Evolutionary conservation across 2,797 vertebrate genomes (phyloP).

Genomic region (Fringilla coelebs): DNA sequence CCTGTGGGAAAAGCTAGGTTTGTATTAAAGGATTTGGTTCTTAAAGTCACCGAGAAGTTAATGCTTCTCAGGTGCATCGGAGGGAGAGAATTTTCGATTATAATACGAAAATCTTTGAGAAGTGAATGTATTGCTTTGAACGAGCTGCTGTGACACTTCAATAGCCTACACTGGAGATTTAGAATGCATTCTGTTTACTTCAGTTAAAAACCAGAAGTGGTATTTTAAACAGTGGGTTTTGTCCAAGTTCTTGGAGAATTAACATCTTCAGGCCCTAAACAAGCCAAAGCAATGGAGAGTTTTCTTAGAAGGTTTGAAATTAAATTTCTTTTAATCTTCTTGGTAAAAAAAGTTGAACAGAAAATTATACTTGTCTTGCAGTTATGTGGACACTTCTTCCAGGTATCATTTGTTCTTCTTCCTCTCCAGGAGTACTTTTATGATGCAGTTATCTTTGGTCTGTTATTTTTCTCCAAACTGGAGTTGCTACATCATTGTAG

Average conservation of each 20-base stretch:
- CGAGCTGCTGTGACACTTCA: neutral
- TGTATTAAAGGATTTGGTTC: slow-evolving; percentile 57
- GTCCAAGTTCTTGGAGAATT: neutral
- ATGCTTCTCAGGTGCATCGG: slow-evolving; percentile 48
- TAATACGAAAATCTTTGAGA: slow-evolving; percentile 25
- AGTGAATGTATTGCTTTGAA: neutral
- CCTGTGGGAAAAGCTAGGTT: slow-evolving; percentile 53
- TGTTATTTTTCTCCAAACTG: neutral
- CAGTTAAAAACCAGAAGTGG: neutral
- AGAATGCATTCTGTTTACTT: slow-evolving; percentile 1
- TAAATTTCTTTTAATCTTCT: neutral
- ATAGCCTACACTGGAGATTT: neutral
- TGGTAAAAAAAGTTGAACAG: neutral
- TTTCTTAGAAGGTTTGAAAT: neutral
- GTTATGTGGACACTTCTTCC: neutral
- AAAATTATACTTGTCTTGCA: neutral
- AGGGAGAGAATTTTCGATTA: slow-evolving; percentile 21
- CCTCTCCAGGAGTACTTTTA: neutral
- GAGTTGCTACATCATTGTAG: neutral
- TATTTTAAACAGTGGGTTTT: neutral
- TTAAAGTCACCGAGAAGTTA: slow-evolving; percentile 52
- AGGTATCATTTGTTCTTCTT: neutral
- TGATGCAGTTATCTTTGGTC: neutral
- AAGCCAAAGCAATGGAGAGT: neutral
- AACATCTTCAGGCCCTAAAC: neutral